phyloP scores from a whole-genome alignment of 2,797 vertebrate genomes.

The Rhabdomys pumilio region DNA sequence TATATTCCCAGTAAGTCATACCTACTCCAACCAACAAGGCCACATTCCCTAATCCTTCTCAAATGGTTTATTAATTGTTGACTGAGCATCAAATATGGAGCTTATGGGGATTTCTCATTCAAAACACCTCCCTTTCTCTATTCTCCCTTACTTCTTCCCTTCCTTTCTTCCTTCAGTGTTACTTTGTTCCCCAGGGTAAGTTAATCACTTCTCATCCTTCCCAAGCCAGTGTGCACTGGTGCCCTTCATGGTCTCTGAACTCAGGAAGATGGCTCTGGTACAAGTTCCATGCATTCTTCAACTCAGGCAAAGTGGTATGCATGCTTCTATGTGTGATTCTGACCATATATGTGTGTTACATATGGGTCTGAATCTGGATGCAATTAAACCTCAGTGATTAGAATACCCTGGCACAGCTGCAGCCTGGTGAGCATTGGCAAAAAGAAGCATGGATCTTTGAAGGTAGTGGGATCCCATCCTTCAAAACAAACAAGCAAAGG shows the following conservation, averaged over 20 bases:
- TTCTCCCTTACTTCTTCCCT: not conserved
- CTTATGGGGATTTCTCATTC: not conserved
- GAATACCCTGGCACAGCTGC: fast-evolving
- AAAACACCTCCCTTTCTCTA: not conserved
- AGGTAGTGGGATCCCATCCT: not conserved
- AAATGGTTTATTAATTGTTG: not conserved
- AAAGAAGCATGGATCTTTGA: not conserved
- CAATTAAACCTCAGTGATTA: not conserved
- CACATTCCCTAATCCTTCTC: not conserved
- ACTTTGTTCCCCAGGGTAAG: not conserved
- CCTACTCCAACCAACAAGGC: not conserved
- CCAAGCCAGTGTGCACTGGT: not conserved
- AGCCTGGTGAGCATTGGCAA: fast-evolving
- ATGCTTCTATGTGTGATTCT: not conserved
- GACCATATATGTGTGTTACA: no score
- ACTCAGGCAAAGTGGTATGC: fast-evolving
- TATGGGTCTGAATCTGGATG: not conserved
- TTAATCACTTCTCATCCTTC: not conserved
- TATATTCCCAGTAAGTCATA: not conserved
- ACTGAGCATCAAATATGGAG: not conserved
- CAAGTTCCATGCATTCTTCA: not conserved
- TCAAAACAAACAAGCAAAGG: not conserved
- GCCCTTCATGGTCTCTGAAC: not conserved
- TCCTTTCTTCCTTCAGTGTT: not conserved
- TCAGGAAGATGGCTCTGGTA: fast-evolving